These are phyloP conservation scores for Toxotes jaculatrix DNA, from an alignment of 2,113 vertebrate species.

Conservation along the genomic window DNA sequence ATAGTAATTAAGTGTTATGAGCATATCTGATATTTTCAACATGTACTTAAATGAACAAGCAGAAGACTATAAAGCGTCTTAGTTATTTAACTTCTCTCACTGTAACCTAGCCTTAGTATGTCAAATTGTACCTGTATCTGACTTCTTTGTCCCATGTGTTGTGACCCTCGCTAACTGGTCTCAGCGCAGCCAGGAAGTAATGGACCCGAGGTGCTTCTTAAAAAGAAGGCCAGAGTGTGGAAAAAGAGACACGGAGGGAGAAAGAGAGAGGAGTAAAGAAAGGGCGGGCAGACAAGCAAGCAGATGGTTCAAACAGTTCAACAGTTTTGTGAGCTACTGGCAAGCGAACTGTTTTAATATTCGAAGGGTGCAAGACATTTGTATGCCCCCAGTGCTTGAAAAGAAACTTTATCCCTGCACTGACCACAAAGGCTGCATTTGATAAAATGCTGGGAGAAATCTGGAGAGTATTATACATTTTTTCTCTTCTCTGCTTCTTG, in stretches of 20 bases:
- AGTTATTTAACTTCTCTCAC: not conserved
- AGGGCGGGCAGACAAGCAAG: conserved; percentile 44
- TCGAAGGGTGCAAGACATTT: conserved; percentile 63
- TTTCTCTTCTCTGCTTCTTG: conserved; percentile 38
- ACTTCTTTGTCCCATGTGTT: not conserved
- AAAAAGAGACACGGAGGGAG: conserved; percentile 5
- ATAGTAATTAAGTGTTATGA: conserved; percentile 13
- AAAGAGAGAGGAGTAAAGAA: conserved; percentile 29
- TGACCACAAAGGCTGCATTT: conserved; percentile 70
- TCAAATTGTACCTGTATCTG: conserved; percentile 11
- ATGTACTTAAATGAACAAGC: not conserved
- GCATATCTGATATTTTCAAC: not conserved
- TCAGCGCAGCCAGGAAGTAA: conserved; percentile 47
- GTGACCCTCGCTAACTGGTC: conserved; percentile 40
- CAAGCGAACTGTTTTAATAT: conserved; percentile 67
- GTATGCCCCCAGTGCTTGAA: conserved; percentile 61
- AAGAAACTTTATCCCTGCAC: conserved; percentile 60
- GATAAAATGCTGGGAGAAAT: conserved; percentile 69
- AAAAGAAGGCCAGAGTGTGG: conserved; percentile 42
- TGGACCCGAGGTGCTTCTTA: conserved; percentile 39
- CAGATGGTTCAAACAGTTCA: conserved; percentile 71
- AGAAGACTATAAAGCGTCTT: not conserved
- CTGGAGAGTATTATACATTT: conserved; percentile 60
- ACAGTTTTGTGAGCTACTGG: conserved; percentile 65
- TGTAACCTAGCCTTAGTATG: too few relatives aligned